A percentile compares a stretch with the other conserved stretches of the same genome.
Evolutionary conservation across 92 coral and sea anemone genomes (phyloP).

Genomic region (Phenganax marumi): DNA sequence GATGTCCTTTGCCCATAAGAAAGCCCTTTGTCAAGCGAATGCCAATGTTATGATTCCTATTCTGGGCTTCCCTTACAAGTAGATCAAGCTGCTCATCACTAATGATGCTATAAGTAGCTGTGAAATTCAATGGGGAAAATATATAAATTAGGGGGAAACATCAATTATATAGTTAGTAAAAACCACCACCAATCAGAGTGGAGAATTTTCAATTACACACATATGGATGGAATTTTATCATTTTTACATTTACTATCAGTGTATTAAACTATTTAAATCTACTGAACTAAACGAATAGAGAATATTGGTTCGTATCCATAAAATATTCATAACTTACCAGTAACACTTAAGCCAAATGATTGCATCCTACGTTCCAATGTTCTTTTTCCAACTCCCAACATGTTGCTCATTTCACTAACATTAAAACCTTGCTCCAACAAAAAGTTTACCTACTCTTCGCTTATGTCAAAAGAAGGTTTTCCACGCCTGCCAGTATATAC

Average conservation of each 20-base stretch:
- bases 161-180: no score
- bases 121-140: not conserved
- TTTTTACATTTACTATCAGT: no score
- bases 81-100: conserved; percentile 55
- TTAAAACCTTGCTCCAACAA: conserved; percentile 24
- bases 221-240: no score
- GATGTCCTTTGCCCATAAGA: conserved; percentile 39
- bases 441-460: not conserved
- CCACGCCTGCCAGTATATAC: conserved; percentile 19
- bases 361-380: no score
- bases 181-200: no score
- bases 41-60: conserved; percentile 54
- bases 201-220: no score
- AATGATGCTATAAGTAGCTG: conserved; percentile 52
- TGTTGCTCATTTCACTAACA: not conserved
- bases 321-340: no score
- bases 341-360: no score
- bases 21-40: conserved; percentile 52
- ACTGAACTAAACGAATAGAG: no score
- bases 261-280: no score
- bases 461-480: conserved; percentile 12
- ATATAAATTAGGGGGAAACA: no score
- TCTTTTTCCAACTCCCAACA: not conserved
- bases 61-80: conserved; percentile 49
- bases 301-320: no score